phyloP scores from a whole-genome alignment of 2,888 invertebrate species.

The Ectemnius lituratus region DNA sequence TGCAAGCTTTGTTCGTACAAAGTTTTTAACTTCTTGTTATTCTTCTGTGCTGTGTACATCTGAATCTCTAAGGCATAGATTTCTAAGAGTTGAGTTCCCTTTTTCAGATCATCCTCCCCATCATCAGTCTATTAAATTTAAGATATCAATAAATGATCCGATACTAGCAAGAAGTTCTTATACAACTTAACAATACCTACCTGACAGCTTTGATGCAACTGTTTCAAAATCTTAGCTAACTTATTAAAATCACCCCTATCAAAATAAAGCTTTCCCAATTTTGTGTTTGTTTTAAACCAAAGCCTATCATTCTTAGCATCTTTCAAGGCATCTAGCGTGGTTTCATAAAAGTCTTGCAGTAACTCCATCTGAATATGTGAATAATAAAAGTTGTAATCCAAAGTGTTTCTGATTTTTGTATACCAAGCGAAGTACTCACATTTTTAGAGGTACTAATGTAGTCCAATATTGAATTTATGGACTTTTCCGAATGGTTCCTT shows the following conservation, averaged over 20 bases:
- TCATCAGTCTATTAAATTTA: conserved; percentile 88
- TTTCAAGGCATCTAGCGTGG: conserved; percentile 94
- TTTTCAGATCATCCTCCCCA: conserved; percentile 98
- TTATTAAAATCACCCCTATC: conserved; percentile 97
- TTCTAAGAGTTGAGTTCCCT: conserved; percentile 97
- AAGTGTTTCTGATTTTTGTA: conserved; percentile 19
- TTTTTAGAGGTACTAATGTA: conserved; percentile 99
- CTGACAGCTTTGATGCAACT: conserved; percentile 98
- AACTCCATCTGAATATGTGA: conserved; percentile 90
- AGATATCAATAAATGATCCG: too few relatives aligned
- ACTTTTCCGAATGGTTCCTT: conserved; percentile 99
- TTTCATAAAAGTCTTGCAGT: conserved; percentile 98
- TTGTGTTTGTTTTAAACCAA: conserved; percentile 99
- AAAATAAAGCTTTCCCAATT: conserved; percentile 98
- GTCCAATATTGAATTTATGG: conserved; percentile 99
- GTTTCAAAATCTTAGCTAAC: conserved; percentile 97
- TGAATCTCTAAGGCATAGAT: conserved; percentile 99
- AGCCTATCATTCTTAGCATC: conserved; percentile 99
- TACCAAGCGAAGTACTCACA: conserved; percentile 81
- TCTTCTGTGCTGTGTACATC: conserved; percentile 99
- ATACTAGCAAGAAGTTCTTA: background rate
- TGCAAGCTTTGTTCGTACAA: conserved; percentile 98
- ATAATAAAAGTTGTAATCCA: background rate
- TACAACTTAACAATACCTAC: conserved; percentile 76
- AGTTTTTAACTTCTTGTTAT: conserved; percentile 97